phyloP scores from a whole-genome alignment of 1,140 invertebrate genomes.

The Atopsyche davidsoni region DNA sequence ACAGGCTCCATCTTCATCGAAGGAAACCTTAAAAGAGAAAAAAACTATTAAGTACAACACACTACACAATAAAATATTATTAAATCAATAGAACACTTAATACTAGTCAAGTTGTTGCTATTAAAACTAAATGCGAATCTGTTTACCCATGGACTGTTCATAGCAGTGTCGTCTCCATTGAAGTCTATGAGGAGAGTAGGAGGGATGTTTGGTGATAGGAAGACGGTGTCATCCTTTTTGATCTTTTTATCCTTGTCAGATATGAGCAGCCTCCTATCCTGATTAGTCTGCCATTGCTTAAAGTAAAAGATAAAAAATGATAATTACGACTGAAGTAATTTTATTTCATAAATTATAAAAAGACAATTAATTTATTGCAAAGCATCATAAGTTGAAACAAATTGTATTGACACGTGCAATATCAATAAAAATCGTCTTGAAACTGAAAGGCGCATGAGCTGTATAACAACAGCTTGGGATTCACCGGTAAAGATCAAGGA shows the following conservation, averaged over 20 bases:
- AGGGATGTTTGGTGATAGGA: background rate
- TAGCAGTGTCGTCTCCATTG: conserved; percentile 1
- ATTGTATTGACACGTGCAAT: no score
- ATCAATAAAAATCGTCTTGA: no score
- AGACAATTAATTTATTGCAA: no score
- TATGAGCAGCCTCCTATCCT: conserved; percentile 34
- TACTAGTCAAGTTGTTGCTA: no score
- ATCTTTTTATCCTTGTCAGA: conserved; percentile 11
- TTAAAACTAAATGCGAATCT: background rate
- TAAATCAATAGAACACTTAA: no score
- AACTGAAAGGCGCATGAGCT: no score
- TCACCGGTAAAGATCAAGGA: no score
- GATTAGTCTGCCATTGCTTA: conserved; percentile 44
- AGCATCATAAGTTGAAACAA: no score
- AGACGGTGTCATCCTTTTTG: conserved; percentile 8
- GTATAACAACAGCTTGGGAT: no score
- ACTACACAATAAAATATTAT: conserved; percentile 2
- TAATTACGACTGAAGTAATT: no score
- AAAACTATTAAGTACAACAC: conserved; percentile 5
- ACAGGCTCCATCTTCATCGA: conserved; percentile 20
- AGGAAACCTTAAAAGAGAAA: conserved; percentile 23
- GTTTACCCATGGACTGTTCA: conserved; percentile 22
- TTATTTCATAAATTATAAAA: no score
- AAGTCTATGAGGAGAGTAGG: conserved; percentile 23
- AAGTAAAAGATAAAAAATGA: conserved; percentile 19